Evolutionary conservation across 35 echinoderm and acorn worm genomes (phyloP).

Genomic region (Diadema setosum): DNA sequence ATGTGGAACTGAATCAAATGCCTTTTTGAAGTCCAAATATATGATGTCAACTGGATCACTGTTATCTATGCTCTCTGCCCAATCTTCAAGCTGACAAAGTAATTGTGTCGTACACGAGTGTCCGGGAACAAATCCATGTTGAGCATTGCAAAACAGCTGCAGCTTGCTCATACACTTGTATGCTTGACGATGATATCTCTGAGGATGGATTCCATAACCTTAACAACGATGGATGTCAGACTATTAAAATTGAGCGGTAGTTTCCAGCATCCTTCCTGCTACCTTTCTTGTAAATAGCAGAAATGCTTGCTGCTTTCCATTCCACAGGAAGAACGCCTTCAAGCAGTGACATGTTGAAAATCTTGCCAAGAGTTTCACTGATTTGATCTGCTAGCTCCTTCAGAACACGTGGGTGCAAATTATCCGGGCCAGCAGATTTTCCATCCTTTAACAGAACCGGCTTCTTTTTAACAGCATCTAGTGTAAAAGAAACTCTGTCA

Average conservation of each 20-base stretch:
- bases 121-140: not conserved
- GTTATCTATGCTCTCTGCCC: not conserved
- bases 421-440: slow-evolving; percentile 2
- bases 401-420: not conserved
- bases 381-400: not conserved
- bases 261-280: not conserved
- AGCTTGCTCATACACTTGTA: not conserved
- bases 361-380: not conserved
- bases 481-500: not conserved
- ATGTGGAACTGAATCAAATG: slow-evolving; percentile 24
- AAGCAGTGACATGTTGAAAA: slow-evolving; percentile 7
- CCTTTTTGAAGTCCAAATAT: slow-evolving; percentile 29
- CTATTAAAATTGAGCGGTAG: not conserved
- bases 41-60: slow-evolving; percentile 7
- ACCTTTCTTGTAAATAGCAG: not conserved
- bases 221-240: not conserved
- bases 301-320: not conserved
- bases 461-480: not conserved
- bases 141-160: not conserved
- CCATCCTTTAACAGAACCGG: not conserved
- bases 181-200: too few species aligned
- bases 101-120: slow-evolving; percentile 4
- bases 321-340: not conserved
- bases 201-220: not conserved
- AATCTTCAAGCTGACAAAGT: not conserved